Evolutionary conservation across 1,140 invertebrate genomes (phyloP).

Genomic region (Drosophila bocqueti): DNA sequence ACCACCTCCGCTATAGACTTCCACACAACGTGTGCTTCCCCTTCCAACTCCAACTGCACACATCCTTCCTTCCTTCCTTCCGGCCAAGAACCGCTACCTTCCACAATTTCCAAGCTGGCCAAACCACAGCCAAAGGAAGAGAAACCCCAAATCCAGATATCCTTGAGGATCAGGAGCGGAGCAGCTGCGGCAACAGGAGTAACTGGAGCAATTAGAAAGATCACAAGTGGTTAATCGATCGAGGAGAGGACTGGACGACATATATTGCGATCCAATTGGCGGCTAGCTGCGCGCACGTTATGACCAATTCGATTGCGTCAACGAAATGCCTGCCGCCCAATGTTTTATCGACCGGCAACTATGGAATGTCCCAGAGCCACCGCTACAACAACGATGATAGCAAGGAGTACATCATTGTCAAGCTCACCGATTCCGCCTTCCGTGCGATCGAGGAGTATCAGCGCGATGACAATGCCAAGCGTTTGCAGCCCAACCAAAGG

Average conservation of each 20-base stretch:
- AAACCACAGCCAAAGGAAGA: not conserved
- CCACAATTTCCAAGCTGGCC: slow-evolving; percentile 37
- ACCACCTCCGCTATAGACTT: not conserved
- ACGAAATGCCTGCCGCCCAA: slow-evolving; percentile 96
- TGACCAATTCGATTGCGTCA: slow-evolving; percentile 86
- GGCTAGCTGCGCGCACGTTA: slow-evolving; percentile 75
- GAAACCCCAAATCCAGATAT: not conserved
- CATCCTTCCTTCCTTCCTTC: slow-evolving; percentile 28
- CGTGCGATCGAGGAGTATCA: slow-evolving; percentile 96
- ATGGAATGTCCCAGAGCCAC: slow-evolving; percentile 95
- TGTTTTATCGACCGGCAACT: slow-evolving; percentile 93
- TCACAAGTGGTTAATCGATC: not conserved
- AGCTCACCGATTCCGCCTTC: slow-evolving; percentile 96
- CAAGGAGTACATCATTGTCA: slow-evolving; percentile 96
- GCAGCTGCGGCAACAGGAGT: not conserved
- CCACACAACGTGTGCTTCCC: slow-evolving; percentile 40
- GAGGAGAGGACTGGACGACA: slow-evolving; percentile 3
- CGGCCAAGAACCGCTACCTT: slow-evolving; percentile 18
- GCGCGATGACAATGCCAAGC: slow-evolving; percentile 87
- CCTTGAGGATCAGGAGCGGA: not conserved
- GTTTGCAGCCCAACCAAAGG: slow-evolving; percentile 87
- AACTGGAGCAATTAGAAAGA: slow-evolving; percentile 6
- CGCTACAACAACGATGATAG: slow-evolving; percentile 91
- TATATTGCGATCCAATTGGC: slow-evolving; percentile 46
- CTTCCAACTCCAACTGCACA: slow-evolving; percentile 1